A percentile compares a stretch with the other conserved stretches of the same genome.
These are phyloP conservation scores for Gymnocheta viridis DNA, from an alignment of 2,888 invertebrate genomes.

Conservation along the genomic window DNA sequence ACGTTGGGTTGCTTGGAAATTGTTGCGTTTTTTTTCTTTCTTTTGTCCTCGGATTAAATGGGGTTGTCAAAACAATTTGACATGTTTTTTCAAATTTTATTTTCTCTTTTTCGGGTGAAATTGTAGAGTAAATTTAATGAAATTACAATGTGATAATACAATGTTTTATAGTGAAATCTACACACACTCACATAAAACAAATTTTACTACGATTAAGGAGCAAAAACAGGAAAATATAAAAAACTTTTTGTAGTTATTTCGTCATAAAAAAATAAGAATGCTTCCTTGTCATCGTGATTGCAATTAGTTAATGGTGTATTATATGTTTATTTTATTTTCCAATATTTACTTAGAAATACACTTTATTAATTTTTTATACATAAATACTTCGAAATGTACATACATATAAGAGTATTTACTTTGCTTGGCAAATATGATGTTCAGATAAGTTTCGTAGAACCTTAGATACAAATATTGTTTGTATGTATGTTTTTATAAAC, in stretches of 20 bases:
- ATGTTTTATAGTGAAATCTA: constrained; percentile 28
- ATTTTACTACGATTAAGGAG: constrained; percentile 40
- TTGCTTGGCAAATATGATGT: constrained; percentile 2
- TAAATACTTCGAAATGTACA: neutral
- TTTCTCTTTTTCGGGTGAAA: constrained; percentile 59
- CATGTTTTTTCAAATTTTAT: constrained; percentile 60
- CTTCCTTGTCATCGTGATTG: constrained; percentile 25
- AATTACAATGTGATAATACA: constrained; percentile 64
- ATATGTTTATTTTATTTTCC: constrained; percentile 27
- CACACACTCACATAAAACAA: constrained; percentile 20
- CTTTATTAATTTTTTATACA: constrained; percentile 41
- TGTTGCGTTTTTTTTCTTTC: constrained; percentile 38
- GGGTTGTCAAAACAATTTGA: constrained; percentile 69
- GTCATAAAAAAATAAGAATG: constrained; percentile 47
- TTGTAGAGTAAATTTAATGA: constrained; percentile 66
- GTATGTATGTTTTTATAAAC: neutral
- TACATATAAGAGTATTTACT: constrained; percentile 11
- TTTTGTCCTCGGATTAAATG: constrained; percentile 39
- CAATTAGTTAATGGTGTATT: constrained; percentile 69
- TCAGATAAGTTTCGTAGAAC: neutral
- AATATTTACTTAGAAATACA: constrained; percentile 44
- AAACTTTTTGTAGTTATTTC: constrained; percentile 41
- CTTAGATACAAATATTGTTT: neutral
- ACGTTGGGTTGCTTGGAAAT: constrained; percentile 37
- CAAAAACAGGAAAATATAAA: constrained; percentile 32